phyloP scores from a whole-genome alignment of 2,113 vertebrate genomes.

The Ailurus styani region DNA sequence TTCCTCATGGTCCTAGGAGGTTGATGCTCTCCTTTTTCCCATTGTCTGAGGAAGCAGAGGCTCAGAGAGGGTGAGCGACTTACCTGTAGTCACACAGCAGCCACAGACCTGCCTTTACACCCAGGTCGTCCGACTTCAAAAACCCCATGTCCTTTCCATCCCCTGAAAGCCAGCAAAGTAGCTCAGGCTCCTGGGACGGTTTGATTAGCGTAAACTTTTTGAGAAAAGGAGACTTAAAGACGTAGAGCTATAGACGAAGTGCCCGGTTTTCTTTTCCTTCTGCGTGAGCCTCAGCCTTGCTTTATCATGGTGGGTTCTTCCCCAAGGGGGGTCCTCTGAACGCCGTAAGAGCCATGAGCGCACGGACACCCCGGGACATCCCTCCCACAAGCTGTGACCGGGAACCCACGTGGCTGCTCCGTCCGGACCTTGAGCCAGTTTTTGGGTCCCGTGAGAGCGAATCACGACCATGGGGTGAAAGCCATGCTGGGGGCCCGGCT shows the following conservation, averaged over 20 bases:
- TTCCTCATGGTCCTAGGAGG: background rate
- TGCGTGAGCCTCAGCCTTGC: background rate
- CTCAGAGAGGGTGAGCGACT: background rate
- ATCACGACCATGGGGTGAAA: background rate
- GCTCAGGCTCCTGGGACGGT: background rate
- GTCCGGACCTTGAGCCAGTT: background rate
- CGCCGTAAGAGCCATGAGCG: background rate
- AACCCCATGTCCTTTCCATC: background rate
- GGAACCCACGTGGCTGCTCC: background rate
- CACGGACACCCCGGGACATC: background rate
- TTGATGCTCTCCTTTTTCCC: background rate
- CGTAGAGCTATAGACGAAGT: background rate
- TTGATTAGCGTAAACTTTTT: background rate
- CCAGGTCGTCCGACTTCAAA: background rate
- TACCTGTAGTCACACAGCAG: background rate
- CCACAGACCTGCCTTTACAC: background rate
- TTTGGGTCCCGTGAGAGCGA: background rate
- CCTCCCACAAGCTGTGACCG: background rate
- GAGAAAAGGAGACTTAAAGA: background rate
- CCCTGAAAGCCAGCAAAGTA: background rate
- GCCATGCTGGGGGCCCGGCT: rapidly evolving
- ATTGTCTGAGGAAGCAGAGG: background rate
- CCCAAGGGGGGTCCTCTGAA: background rate
- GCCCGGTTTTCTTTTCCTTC: background rate
- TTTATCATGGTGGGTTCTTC: background rate